phyloP scores from a whole-genome alignment of 2,797 vertebrate genomes.

The Jordanella pulchra region DNA sequence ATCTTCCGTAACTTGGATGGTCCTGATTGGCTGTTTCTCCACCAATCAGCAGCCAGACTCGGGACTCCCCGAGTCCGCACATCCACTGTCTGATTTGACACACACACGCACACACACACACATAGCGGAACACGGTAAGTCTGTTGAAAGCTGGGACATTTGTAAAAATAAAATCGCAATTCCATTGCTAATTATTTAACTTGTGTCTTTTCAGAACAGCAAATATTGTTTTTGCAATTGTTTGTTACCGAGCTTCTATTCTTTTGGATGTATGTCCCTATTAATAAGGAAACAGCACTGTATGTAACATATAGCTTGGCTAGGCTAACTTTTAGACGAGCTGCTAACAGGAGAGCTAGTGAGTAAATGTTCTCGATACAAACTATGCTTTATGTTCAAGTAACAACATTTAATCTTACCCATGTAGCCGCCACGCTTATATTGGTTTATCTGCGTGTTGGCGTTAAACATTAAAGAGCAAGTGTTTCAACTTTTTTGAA shows the following conservation, averaged over 20 bases:
- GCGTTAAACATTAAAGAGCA: accelerated
- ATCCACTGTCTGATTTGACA: slow-evolving; percentile 55
- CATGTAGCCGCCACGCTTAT: accelerated
- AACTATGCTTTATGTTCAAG: slow-evolving; percentile 13
- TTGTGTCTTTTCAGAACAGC: background rate
- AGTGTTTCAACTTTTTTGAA: background rate
- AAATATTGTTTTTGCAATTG: background rate
- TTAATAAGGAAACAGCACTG: background rate
- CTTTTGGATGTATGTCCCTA: background rate
- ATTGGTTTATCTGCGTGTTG: background rate
- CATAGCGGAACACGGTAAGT: slow-evolving; percentile 73
- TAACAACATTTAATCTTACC: background rate
- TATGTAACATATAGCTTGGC: slow-evolving; percentile 51
- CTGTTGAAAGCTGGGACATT: slow-evolving; percentile 7
- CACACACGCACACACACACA: slow-evolving; percentile 40
- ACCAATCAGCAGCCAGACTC: slow-evolving; percentile 56
- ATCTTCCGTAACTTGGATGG: slow-evolving; percentile 20
- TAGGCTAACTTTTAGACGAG: slow-evolving; percentile 42
- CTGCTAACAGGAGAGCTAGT: slow-evolving; percentile 59
- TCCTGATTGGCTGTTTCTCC: slow-evolving; percentile 60
- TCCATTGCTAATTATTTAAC: background rate
- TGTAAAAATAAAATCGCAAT: background rate
- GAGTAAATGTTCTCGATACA: slow-evolving; percentile 41
- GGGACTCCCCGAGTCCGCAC: slow-evolving; percentile 45
- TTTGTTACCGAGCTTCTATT: background rate